These are phyloP conservation scores for Apodemus agrarius DNA, from an alignment of 2,797 vertebrate species.

Conservation along the genomic window DNA sequence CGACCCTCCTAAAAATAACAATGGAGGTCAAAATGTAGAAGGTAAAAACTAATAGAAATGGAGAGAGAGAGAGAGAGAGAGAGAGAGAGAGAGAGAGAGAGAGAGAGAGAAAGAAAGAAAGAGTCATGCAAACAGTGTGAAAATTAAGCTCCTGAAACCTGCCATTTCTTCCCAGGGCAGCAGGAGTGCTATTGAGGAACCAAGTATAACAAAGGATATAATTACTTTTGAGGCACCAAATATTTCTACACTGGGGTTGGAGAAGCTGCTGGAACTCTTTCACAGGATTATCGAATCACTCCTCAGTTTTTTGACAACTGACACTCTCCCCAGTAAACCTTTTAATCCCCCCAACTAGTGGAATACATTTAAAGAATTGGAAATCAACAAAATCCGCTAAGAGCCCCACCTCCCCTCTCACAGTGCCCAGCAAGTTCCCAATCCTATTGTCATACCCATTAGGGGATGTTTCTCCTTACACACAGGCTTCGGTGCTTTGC, in stretches of 20 bases:
- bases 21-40: neutral
- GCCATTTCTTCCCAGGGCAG: slow-evolving; percentile 48
- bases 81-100: neutral
- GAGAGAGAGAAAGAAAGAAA: neutral
- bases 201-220: slow-evolving; percentile 59
- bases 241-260: slow-evolving; percentile 59
- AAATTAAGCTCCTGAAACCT: slow-evolving; percentile 27
- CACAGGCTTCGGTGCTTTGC: neutral
- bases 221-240: slow-evolving; percentile 69
- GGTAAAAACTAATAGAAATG: neutral
- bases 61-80: neutral
- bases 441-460: slow-evolving; percentile 53
- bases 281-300: slow-evolving; percentile 68
- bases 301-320: slow-evolving; percentile 70
- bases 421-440: slow-evolving; percentile 43
- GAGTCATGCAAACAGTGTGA: neutral
- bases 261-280: slow-evolving; percentile 70
- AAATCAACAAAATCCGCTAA: slow-evolving; percentile 73
- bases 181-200: slow-evolving; percentile 8
- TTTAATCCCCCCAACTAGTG: slow-evolving; percentile 74
- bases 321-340: slow-evolving; percentile 76
- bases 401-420: slow-evolving; percentile 18
- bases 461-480: neutral
- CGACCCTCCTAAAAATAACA: neutral
- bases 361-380: slow-evolving; percentile 74